Base-by-base conservation (phyloP, 2,888 invertebrate species). In the Acanthopleura granulata region DNA sequence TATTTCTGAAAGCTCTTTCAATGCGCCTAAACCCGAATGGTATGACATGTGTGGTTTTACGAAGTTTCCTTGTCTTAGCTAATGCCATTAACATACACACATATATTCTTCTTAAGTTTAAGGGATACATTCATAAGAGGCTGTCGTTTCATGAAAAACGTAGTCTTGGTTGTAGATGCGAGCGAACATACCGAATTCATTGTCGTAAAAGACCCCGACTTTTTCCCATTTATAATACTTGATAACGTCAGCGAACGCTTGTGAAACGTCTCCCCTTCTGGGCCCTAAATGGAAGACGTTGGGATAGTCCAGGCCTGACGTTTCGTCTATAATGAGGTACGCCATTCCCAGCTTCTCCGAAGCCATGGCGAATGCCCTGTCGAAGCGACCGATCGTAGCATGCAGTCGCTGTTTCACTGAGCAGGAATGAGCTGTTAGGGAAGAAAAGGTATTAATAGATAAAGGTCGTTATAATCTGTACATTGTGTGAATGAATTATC, bases 191-290 rank as follows among this genome's bases (percentile, higher is more conserved):
- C 87, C 87, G 78, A 74, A 79, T 25, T 83, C 80, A 40, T 84
- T 83, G 74, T 87, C 86, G 76, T 86, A 87, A 75, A 87, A 87
- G 15, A 87, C 79, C 72, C 86, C 85, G 66, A 86, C 82, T 78
- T 84, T 84, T 25, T 80, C 80, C 86, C 86, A 86, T 22, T 73
- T 72, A 74, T 85, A 86, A 18, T 73, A 70, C n/a, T 81, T 79
- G 3, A 84, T 82, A 11, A 87, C 76, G 70, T 85, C 86, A 29
- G 82, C 77, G 49, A 86, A 81, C 0, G 87, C 85, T 72, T 79
- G 76, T 62, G 82, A 80, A 25, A 85, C 80, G 66, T 84, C 83
- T 11, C 76, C 80, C 22, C 83, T 74, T 25, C 72, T 76, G 11
- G 86, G 86, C 18, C 83, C 27, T 25, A 87, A 75, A 74, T 85